Percentiles rank a stretch among this genome's conserved stretches.
Evolutionary conservation across 2,888 invertebrate genomes (phyloP).

Genomic region (Caenorhabditis becei): DNA sequence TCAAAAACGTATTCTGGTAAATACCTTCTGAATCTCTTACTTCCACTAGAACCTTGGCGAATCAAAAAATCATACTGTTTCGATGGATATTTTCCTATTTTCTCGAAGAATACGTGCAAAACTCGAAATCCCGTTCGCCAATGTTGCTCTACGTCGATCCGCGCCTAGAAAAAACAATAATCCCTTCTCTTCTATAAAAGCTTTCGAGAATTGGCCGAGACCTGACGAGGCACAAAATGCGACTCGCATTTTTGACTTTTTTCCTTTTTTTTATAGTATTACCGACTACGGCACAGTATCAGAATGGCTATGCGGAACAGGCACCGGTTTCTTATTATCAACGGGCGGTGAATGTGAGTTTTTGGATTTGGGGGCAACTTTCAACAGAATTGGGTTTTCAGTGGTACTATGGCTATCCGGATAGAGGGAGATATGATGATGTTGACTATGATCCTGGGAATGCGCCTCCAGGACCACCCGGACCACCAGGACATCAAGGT

Average conservation of each 20-base stretch:
- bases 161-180: neutral
- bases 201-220: neutral
- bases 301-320: too few species aligned
- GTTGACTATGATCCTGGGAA: conserved; percentile 12
- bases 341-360: neutral
- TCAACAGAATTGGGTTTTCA: neutral
- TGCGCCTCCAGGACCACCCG: conserved; percentile 35
- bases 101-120: conserved; percentile 5
- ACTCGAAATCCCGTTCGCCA: neutral
- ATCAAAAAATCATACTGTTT: neutral
- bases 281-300: neutral
- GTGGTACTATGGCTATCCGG: neutral
- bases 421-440: neutral
- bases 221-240: neutral
- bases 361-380: too few species aligned
- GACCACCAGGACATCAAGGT: conserved; percentile 8
- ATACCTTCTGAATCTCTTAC: neutral
- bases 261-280: neutral
- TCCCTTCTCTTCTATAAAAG: conserved; percentile 9
- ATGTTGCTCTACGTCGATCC: conserved; percentile 24
- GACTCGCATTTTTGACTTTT: neutral
- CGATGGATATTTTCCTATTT: neutral
- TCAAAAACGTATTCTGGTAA: neutral
- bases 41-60: neutral
- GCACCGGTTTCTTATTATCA: neutral